phyloP scores from a whole-genome alignment of 2,113 vertebrate genomes.

The Gadus chalcogrammus region DNA sequence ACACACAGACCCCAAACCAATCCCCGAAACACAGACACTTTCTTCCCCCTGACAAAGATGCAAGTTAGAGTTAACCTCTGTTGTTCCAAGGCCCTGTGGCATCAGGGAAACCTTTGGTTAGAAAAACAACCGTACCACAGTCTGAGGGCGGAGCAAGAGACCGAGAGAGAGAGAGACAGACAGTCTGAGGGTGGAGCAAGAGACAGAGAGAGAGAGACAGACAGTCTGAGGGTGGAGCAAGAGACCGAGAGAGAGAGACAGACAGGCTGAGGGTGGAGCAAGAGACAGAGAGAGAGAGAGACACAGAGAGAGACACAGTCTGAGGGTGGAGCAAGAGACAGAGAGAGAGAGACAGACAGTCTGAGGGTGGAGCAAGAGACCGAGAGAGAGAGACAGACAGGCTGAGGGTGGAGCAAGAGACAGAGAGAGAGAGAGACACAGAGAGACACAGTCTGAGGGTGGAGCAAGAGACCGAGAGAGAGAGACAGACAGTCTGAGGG shows the following conservation, averaged over 20 bases:
- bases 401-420: too few relatives aligned
- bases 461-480: too few relatives aligned
- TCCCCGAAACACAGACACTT: constrained; percentile 24
- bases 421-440: too few relatives aligned
- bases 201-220: too few relatives aligned
- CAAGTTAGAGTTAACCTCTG: constrained; percentile 62
- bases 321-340: too few relatives aligned
- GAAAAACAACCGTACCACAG: neutral
- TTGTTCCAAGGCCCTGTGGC: constrained; percentile 36
- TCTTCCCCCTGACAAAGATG: constrained; percentile 46
- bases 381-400: constrained; percentile 5
- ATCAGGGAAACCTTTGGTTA: constrained; percentile 72
- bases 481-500: too few relatives aligned
- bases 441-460: too few relatives aligned
- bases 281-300: neutral
- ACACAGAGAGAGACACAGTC: neutral
- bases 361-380: constrained; percentile 21
- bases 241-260: too few relatives aligned
- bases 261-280: too few relatives aligned
- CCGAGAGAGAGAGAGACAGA: constrained; percentile 6
- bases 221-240: too few relatives aligned
- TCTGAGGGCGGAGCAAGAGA: constrained; percentile 23
- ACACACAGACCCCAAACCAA: constrained; percentile 23
- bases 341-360: constrained; percentile 4
- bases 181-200: too few relatives aligned